Percentiles rank a stretch among this genome's conserved stretches.
phyloP scores from a whole-genome alignment of 2,797 vertebrate genomes.

The Danionella dracula region DNA sequence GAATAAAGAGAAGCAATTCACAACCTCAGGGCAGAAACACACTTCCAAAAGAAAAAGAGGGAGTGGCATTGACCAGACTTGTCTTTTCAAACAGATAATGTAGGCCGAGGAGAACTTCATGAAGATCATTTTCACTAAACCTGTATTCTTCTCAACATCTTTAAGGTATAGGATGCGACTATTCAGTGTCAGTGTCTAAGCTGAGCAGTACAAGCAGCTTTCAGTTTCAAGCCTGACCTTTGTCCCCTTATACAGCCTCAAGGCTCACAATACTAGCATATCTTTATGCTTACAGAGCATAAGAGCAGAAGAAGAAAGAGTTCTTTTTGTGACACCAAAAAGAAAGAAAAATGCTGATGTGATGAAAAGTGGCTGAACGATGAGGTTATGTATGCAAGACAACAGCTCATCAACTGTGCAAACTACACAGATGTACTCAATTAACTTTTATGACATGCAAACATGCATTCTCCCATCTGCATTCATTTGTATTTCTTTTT shows the following conservation, averaged over 20 bases:
- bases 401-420: background rate
- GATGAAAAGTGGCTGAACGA: background rate
- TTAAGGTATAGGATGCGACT: constrained; percentile 39
- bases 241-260: constrained; percentile 34
- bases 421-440: background rate
- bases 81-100: constrained; percentile 35
- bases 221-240: constrained; percentile 29
- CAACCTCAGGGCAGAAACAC: constrained; percentile 19
- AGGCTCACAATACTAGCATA: background rate
- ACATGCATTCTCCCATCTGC: background rate
- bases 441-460: constrained; percentile 11
- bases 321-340: too few relatives aligned
- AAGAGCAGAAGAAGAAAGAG: constrained; percentile 1
- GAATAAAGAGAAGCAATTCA: constrained; percentile 11
- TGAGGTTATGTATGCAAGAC: background rate
- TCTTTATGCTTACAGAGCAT: background rate
- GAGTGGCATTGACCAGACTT: constrained; percentile 29
- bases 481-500: constrained; percentile 10
- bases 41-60: constrained; percentile 33
- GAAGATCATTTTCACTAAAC: constrained; percentile 52
- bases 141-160: constrained; percentile 1
- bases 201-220: constrained; percentile 33
- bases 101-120: constrained; percentile 32
- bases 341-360: background rate
- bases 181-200: constrained; percentile 37